phyloP scores from a whole-genome alignment of 2,797 vertebrate species.

The Oreochromis grahami region DNA sequence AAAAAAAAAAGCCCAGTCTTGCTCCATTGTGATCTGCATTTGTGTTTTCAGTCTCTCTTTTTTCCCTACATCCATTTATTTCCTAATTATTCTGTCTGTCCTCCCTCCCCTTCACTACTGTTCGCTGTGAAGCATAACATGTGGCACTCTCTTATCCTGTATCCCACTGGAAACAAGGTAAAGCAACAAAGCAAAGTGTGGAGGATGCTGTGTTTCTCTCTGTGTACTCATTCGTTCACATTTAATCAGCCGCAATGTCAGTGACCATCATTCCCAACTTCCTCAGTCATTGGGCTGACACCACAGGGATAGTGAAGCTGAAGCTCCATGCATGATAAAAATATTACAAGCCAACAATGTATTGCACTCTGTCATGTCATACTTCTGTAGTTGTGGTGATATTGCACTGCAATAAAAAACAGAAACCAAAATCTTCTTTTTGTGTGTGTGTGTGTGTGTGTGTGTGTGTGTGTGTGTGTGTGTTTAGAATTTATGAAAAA shows the following conservation, averaged over 20 bases:
- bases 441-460: not conserved
- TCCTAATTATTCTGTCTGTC: constrained; percentile 18
- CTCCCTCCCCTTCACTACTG: constrained; percentile 23
- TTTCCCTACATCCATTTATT: constrained; percentile 16
- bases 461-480: not conserved
- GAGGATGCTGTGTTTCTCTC: constrained; percentile 3
- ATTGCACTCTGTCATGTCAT: not conserved
- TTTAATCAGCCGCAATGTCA: constrained; percentile 58
- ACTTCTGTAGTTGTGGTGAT: not conserved
- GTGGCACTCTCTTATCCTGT: constrained; percentile 40
- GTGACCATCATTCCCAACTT: constrained; percentile 46
- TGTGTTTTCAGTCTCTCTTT: not conserved
- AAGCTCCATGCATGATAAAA: constrained; percentile 19
- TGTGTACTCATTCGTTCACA: constrained; percentile 40
- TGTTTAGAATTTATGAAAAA: not conserved
- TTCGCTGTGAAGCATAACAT: constrained; percentile 9
- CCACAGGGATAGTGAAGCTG: not conserved
- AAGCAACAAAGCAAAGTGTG: constrained; percentile 26
- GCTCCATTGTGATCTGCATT: constrained; percentile 12
- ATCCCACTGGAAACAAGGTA: constrained; percentile 30
- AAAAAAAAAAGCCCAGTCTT: not conserved
- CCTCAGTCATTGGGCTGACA: constrained; percentile 26
- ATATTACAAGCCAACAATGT: constrained; percentile 1
- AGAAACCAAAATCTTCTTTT: not conserved
- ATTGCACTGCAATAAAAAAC: not conserved